These are phyloP conservation scores for Nerophis lumbriciformis DNA, from an alignment of 2,113 vertebrate species.

Conservation along the genomic window DNA sequence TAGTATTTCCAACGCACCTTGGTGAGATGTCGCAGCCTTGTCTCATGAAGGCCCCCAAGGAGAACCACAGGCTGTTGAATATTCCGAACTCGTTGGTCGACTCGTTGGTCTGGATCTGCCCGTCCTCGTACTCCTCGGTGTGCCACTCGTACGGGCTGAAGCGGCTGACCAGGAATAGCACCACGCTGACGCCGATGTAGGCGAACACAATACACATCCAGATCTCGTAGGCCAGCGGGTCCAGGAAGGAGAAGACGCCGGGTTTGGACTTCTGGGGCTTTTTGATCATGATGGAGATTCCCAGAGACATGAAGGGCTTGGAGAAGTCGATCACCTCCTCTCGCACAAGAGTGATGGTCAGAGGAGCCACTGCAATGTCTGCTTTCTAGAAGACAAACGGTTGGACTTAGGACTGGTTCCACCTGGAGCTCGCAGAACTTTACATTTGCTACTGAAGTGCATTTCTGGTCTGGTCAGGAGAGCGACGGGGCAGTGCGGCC, in stretches of 20 bases:
- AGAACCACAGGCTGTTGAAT: constrained; percentile 99
- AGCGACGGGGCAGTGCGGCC: too few species aligned
- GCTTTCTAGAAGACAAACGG: constrained; percentile 80
- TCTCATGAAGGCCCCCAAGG: constrained; percentile 92
- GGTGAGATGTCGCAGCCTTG: constrained; percentile 96
- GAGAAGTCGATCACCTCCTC: constrained; percentile 99
- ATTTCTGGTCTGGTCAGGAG: too few species aligned
- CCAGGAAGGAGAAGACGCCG: constrained; percentile 98
- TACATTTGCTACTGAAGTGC: too few species aligned
- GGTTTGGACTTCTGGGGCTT: constrained; percentile 99
- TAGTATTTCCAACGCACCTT: constrained; percentile 61
- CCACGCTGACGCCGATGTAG: constrained; percentile 99
- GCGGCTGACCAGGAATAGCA: constrained; percentile 98
- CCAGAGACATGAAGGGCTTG: constrained; percentile 98
- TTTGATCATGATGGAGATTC: constrained; percentile 99
- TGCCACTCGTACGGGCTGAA: constrained; percentile 99
- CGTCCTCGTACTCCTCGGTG: constrained; percentile 98
- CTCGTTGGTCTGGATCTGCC: constrained; percentile 97
- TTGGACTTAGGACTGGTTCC: neutral
- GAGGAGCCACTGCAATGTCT: constrained; percentile 93
- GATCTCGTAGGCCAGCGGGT: constrained; percentile 98
- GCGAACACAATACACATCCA: constrained; percentile 99
- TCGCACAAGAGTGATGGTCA: constrained; percentile 96
- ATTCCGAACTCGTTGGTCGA: constrained; percentile 99
- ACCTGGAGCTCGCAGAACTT: too few species aligned